Evolutionary conservation across 92 coral and sea anemone species (phyloP), one percentile per base, ranked within the genome.

Genomic region (Phenganax subtilis): DNA sequence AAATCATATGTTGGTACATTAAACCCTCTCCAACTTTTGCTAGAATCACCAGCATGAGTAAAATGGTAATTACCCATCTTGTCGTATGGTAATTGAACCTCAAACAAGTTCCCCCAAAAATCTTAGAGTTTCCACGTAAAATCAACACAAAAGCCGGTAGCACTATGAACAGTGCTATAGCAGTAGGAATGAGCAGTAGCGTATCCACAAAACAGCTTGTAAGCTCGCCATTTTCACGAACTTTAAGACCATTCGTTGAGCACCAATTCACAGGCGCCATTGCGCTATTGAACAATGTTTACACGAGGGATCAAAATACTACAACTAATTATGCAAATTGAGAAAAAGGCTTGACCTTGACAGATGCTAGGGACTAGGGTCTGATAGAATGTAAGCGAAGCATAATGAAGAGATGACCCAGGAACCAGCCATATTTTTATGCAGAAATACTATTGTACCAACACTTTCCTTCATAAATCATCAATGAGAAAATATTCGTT

Each of bases 401-500:
- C 75, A 65, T 92, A 91, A 85, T 91, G 90, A 72, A 96, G 91
- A 63, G 84, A 9, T 51, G 96, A 84, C 10, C 67, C 55, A 47
- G 73, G 70, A 54, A 76, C 87, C 20, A 7, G 74, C 68, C 83
- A 79, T 79, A 7, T 60, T 52, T 25, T 1, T 16, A 20, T 6
- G 29, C 17, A 6, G 47, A 20, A 73, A 1, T 15, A 51, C 14
- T 16, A 25, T 53, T 53, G 16, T 52, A 29, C 77, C 25, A 20
- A 20, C 25, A 25, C 30, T 8, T 20, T 20, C 25, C 31, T 27
- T 54, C 55, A 29, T 73, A 53, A 73, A 73, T 73, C 54, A 51
- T 73, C 51, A 57, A 73, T 12, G 47, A 37, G 47, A 20, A 68
- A 68, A 68, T 20, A 20, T 20, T 20, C 25, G 73, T 68, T 20